Conservation (phyloP, 2,797 vertebrate species). For the Typhlichthys subterraneus region DNA sequence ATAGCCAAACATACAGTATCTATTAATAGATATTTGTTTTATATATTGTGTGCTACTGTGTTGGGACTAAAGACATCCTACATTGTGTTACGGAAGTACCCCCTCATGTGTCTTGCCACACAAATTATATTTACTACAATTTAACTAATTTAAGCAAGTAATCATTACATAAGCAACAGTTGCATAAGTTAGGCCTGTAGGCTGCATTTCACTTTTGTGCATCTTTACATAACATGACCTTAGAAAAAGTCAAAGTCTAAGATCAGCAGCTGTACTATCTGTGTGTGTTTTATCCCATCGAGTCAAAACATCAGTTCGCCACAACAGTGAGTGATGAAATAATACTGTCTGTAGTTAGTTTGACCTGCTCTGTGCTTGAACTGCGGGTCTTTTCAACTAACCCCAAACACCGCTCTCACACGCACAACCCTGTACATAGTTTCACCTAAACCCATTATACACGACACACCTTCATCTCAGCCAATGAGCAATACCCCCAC, state of each 20-base stretch:
- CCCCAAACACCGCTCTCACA: background rate
- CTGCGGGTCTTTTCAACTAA: too few relatives aligned
- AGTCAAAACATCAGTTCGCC: constrained; percentile 19
- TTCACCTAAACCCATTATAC: background rate
- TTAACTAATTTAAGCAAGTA: too few relatives aligned
- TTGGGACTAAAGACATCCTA: too few relatives aligned
- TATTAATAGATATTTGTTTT: too few relatives aligned
- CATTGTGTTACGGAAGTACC: too few relatives aligned
- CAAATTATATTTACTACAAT: too few relatives aligned
- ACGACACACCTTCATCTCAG: constrained; percentile 50
- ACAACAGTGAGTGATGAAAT: constrained; percentile 15
- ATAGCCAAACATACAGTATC: too few relatives aligned
- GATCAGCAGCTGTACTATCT: background rate
- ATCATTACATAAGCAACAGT: background rate
- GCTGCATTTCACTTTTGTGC: background rate
- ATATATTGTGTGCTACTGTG: too few relatives aligned
- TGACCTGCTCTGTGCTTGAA: too few relatives aligned
- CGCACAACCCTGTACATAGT: background rate
- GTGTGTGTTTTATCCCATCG: background rate
- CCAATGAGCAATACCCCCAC: constrained; percentile 51
- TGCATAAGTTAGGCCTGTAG: background rate
- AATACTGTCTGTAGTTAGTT: too few relatives aligned
- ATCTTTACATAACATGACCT: background rate
- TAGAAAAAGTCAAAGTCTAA: constrained; percentile 12
- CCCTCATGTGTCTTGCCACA: too few relatives aligned